Evolutionary conservation across 2,113 vertebrate species (phyloP).

Genomic region (Mohoua ochrocephala): DNA sequence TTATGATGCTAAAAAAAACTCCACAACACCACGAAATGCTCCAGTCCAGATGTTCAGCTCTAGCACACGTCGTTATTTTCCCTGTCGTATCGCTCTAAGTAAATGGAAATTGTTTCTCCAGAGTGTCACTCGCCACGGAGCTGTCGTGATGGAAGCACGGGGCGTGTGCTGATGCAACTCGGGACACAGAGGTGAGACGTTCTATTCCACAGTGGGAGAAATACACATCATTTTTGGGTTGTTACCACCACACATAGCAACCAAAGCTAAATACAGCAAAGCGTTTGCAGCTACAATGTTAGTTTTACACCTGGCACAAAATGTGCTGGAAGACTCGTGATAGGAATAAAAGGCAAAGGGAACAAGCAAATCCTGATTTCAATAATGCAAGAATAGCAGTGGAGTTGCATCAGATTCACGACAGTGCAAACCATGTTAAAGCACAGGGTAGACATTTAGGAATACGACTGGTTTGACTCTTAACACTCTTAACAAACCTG

Average conservation of each 20-base stretch:
- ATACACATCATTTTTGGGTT: background rate
- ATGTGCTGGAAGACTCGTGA: background rate
- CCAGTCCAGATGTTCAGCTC: background rate
- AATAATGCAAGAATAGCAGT: background rate
- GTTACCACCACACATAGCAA: background rate
- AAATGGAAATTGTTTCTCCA: background rate
- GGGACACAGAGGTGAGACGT: background rate
- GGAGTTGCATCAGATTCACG: background rate
- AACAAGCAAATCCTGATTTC: background rate
- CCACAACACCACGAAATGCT: rapidly evolving
- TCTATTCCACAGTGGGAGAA: background rate
- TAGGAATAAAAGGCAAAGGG: background rate
- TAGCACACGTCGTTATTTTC: background rate
- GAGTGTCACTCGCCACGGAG: background rate
- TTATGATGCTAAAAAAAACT: rapidly evolving
- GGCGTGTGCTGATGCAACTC: rapidly evolving
- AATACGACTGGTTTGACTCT: rapidly evolving
- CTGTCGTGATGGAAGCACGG: rapidly evolving
- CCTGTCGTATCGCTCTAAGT: background rate
- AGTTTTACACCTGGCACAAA: background rate
- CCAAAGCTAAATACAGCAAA: background rate
- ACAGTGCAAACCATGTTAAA: rapidly evolving
- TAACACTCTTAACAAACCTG: too few species aligned
- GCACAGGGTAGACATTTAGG: background rate
- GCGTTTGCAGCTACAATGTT: background rate